phyloP scores from a whole-genome alignment of 2,113 vertebrate species.

The Tachycineta bicolor region DNA sequence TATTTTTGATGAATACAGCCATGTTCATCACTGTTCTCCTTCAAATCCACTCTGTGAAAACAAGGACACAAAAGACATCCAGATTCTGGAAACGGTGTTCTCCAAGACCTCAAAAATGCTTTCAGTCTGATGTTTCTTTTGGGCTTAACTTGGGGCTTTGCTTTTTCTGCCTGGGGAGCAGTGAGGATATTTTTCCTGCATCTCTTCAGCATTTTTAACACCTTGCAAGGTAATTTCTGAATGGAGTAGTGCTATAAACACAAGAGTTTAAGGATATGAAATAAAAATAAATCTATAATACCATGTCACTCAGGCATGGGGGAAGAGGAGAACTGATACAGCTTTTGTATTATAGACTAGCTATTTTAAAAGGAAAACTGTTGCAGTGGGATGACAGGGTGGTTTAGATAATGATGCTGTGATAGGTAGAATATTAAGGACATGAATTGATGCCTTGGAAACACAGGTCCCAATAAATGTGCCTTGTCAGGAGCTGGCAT shows the following conservation, averaged over 20 bases:
- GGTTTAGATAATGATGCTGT: background rate
- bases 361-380: background rate
- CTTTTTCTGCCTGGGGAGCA: conserved; percentile 83
- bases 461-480: background rate
- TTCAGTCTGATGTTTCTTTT: conserved; percentile 85
- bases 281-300: background rate
- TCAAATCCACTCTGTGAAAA: conserved; percentile 79
- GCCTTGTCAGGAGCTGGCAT: background rate
- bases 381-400: background rate
- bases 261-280: background rate
- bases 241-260: background rate
- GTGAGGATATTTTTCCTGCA: conserved; percentile 79
- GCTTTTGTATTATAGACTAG: background rate
- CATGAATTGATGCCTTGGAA: background rate
- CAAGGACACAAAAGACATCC: conserved; percentile 51
- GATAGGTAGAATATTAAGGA: background rate
- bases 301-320: background rate
- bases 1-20: conserved; percentile 80
- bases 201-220: conserved; percentile 86
- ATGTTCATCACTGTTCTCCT: conserved; percentile 85
- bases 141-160: conserved; percentile 87
- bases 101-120: conserved; percentile 79
- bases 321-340: background rate
- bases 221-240: conserved; percentile 81
- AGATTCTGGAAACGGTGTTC: conserved; percentile 28